Percentiles rank a stretch among this genome's conserved stretches.
These are phyloP conservation scores for Trichopria drosophilae DNA, from an alignment of 2,888 invertebrate species.

Conservation along the genomic window DNA sequence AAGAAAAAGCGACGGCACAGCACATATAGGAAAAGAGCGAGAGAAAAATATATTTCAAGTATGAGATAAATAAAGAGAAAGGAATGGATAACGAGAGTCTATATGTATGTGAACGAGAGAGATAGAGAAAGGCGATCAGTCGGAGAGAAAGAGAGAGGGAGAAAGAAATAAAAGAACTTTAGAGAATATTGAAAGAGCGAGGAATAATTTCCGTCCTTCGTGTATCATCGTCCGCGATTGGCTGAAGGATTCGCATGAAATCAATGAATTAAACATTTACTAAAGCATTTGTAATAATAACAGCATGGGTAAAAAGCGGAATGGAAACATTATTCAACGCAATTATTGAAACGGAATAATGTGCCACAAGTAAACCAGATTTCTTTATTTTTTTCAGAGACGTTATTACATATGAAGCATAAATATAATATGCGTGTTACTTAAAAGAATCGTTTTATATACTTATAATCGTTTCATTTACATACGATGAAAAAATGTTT, in stretches of 20 bases:
- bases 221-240: conserved; percentile 13
- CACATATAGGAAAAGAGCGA: conserved; percentile 10
- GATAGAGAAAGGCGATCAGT: background rate
- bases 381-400: too few relatives aligned
- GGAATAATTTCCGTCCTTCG: conserved; percentile 28
- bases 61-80: background rate
- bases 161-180: conserved; percentile 15
- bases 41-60: conserved; percentile 22
- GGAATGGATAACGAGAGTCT: conserved; percentile 17
- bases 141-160: conserved; percentile 13
- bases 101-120: background rate
- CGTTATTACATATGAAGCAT: too few relatives aligned
- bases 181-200: background rate
- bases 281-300: too few relatives aligned
- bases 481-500: too few relatives aligned
- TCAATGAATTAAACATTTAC: conserved; percentile 34
- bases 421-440: too few relatives aligned
- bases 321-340: too few relatives aligned
- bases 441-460: too few relatives aligned
- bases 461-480: too few relatives aligned
- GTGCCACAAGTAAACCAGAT: too few relatives aligned
- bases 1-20: conserved; percentile 1
- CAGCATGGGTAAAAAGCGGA: too few relatives aligned
- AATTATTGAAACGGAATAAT: too few relatives aligned
- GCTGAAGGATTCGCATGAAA: conserved; percentile 29